Evolutionary conservation across 2,888 invertebrate species (phyloP).

Genomic region (Anaspis maculata): DNA sequence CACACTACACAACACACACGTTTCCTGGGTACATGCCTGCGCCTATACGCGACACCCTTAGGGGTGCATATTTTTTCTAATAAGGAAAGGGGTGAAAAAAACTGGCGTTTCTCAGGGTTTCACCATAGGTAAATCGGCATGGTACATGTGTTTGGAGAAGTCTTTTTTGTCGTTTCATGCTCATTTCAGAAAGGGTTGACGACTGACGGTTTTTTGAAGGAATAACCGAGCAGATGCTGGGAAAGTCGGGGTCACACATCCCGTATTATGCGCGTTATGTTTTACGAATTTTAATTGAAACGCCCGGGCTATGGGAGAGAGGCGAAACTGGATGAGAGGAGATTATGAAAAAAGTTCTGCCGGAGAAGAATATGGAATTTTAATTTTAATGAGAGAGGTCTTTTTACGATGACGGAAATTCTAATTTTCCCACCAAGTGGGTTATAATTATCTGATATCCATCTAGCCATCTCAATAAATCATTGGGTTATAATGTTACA

Average conservation of each 20-base stretch:
- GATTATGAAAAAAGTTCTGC: too few species aligned
- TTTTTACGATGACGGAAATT: neutral
- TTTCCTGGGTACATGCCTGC: too few species aligned
- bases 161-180: constrained; percentile 1
- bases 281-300: neutral
- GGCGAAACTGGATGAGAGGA: too few species aligned
- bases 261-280: too few species aligned
- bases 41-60: too few species aligned
- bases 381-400: neutral
- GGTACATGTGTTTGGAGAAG: constrained; percentile 1
- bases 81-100: constrained; percentile 24
- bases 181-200: constrained; percentile 2
- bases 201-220: neutral
- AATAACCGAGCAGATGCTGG: too few species aligned
- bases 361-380: too few species aligned
- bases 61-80: constrained; percentile 21
- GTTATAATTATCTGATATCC: constrained; percentile 1
- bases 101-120: constrained; percentile 11
- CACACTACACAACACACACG: constrained; percentile 18
- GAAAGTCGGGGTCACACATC: too few species aligned
- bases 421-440: neutral
- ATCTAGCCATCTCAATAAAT: too few species aligned
- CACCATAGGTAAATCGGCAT: too few species aligned
- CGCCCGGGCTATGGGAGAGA: neutral
- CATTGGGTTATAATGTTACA: too few species aligned